Evolutionary conservation across 1,140 invertebrate genomes (phyloP).

Genomic region (Adelges cooleyi): DNA sequence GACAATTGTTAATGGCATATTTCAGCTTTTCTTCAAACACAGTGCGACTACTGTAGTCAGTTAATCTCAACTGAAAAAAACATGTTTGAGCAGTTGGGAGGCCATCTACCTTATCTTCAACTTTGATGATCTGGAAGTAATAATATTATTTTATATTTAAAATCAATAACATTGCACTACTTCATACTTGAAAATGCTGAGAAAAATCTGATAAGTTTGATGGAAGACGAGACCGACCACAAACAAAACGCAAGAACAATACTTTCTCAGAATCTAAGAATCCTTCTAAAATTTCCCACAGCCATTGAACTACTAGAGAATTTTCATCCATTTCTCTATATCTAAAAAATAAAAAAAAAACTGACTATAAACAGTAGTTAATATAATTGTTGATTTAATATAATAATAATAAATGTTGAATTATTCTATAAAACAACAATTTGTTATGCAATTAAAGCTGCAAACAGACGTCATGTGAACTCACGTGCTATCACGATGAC

Average conservation of each 20-base stretch:
- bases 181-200: slow-evolving; percentile 51
- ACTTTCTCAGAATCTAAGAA: slow-evolving; percentile 54
- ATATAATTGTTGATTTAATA: not conserved
- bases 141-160: not conserved
- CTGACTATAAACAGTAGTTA: too few species aligned
- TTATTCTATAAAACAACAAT: too few species aligned
- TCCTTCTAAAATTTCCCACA: slow-evolving; percentile 52
- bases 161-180: not conserved
- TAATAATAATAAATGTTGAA: too few species aligned
- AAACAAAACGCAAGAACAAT: slow-evolving; percentile 58
- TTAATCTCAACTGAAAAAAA: slow-evolving; percentile 59
- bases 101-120: slow-evolving; percentile 48
- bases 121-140: slow-evolving; percentile 43
- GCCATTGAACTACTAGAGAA: slow-evolving; percentile 49
- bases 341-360: slow-evolving; percentile 37
- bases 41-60: slow-evolving; percentile 48
- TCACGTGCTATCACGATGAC: too few species aligned
- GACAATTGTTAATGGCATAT: slow-evolving; percentile 57
- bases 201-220: slow-evolving; percentile 54
- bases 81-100: slow-evolving; percentile 57
- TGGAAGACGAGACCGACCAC: slow-evolving; percentile 52
- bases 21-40: slow-evolving; percentile 50
- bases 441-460: too few species aligned
- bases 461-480: too few species aligned
- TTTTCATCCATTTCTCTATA: slow-evolving; percentile 54